Conservation (phyloP, 2,797 vertebrate species). For the Molossus alvarezi region DNA sequence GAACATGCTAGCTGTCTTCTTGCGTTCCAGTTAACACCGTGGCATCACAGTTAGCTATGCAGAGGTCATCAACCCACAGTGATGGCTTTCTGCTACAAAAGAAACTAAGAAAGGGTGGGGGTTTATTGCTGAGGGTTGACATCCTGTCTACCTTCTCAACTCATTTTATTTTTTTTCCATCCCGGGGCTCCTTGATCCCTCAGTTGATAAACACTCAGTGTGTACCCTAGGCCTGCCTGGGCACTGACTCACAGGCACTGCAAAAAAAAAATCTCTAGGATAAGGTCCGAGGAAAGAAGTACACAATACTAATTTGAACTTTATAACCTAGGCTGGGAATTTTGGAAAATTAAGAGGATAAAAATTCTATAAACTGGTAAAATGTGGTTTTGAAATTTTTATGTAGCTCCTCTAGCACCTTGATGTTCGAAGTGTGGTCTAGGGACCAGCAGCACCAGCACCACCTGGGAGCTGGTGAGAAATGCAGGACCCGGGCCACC, state of each 20-base stretch:
- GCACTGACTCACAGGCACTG: neutral
- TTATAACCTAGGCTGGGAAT: neutral
- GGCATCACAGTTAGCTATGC: rapidly evolving
- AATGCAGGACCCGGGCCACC: rapidly evolving
- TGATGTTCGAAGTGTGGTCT: neutral
- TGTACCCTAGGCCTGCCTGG: neutral
- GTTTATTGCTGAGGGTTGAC: too few relatives aligned
- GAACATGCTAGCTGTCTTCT: neutral
- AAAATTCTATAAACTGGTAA: neutral
- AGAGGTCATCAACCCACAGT: too few relatives aligned
- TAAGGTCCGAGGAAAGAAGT: neutral
- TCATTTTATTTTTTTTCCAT: neutral
- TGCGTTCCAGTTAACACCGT: rapidly evolving
- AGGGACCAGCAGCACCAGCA: neutral
- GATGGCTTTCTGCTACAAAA: neutral
- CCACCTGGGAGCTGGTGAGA: neutral
- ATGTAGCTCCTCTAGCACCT: neutral
- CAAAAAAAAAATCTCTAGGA: neutral
- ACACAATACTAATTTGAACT: too few relatives aligned
- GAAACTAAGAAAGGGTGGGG: neutral
- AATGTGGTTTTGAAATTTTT: neutral
- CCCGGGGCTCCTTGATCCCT: too few relatives aligned
- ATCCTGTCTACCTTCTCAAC: neutral
- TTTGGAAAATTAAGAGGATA: neutral
- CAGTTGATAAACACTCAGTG: neutral